phyloP scores from a whole-genome alignment of 2,113 vertebrate genomes.

The Epinephelus cyanopodus region DNA sequence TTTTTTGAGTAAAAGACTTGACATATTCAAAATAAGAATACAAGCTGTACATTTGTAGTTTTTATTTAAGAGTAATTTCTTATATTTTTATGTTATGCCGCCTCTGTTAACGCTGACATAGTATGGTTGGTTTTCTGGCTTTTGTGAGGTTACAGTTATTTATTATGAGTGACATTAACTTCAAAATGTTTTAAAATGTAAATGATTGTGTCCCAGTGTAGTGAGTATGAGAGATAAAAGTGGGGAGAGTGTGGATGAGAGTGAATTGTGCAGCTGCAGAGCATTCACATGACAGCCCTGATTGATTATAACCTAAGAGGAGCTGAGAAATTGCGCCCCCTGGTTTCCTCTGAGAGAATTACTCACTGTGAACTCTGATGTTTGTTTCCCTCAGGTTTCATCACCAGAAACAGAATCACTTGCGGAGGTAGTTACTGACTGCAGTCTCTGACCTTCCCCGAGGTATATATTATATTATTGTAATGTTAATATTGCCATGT shows the following conservation, averaged over 20 bases:
- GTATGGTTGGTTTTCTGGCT: background rate
- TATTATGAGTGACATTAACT: background rate
- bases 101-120: background rate
- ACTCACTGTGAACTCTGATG: background rate
- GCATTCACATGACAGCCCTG: conserved; percentile 63
- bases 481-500: too few species aligned
- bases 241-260: too few species aligned
- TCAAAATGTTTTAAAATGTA: background rate
- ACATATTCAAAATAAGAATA: background rate
- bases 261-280: conserved; percentile 43
- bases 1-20: background rate
- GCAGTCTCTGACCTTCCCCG: background rate
- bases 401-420: too few species aligned
- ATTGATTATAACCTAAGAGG: conserved; percentile 66
- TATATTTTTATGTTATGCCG: background rate
- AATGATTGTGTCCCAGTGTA: background rate
- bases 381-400: background rate
- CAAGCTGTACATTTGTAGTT: background rate
- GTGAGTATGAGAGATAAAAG: background rate
- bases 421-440: background rate
- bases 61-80: background rate
- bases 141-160: background rate
- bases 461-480: background rate
- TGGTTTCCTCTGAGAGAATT: conserved; percentile 59
- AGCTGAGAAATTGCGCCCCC: background rate